Evolutionary conservation across 2,888 invertebrate genomes (phyloP), one percentile per base, ranked within the genome.

Genomic region (Cantharis nigra): DNA sequence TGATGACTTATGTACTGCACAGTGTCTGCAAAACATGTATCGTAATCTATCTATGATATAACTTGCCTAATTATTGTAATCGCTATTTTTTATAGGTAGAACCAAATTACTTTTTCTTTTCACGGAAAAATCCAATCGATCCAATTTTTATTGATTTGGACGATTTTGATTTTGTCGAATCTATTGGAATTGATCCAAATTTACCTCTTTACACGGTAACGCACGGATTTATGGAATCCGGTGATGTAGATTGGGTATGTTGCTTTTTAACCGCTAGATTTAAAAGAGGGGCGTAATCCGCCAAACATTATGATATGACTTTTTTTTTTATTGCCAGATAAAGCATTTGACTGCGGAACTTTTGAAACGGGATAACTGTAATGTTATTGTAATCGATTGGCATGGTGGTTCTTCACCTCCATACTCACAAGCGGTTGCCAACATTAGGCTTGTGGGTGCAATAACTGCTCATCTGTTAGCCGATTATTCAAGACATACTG

Each of bases 371-470:
- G 93, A 93, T 63, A 92, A 92, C 71, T 93, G 93, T 64, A 94
- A 95, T 72, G 94, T 97, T 0, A 90, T 96, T 13, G 90, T 95
- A 0, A 92, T 97, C 2, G 97, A 97, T 85, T 97, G 97, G 97
- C 92, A 94, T 77, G 92, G 92, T 5, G 97, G 97, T 0, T 94
- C 97, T 0, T 93, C 93, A 79, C 96, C 97, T 0, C 96, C 97
- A 0, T 98, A 98, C 86, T 94, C 95, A 0, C 97, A 97, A 87
- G 97, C 98, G 0, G 97, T 96, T 2, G 97, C 97, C 1, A 98
- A 98, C 85, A 96, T 96, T 18, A 90, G 97, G 71, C 90, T 98
- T 13, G 93, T 97, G 1, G 97, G 96, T 0, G 93, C 93, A 0
- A 95, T 97, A 88, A 92, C 95, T 0, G 96, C 96, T 0, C 93